Evolutionary conservation across 2,797 vertebrate genomes (phyloP).

Genomic region (Orientallactaga sibirica): DNA sequence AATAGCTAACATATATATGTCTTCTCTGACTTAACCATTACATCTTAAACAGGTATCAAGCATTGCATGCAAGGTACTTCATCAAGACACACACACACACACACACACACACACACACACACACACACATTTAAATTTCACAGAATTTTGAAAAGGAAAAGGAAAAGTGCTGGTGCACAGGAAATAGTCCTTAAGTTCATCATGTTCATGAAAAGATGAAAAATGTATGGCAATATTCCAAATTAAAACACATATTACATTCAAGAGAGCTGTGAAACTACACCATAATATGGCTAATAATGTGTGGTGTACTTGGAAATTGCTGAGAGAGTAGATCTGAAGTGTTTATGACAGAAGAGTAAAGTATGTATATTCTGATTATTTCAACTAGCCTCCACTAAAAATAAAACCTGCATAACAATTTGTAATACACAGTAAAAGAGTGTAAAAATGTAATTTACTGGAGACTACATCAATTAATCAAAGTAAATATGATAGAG

Average conservation of each 20-base stretch:
- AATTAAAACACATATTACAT: neutral
- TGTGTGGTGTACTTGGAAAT: neutral
- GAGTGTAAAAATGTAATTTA: too few species aligned
- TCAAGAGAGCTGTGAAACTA: neutral
- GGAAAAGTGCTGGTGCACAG: neutral
- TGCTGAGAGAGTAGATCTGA: neutral
- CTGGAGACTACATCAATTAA: neutral
- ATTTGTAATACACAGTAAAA: neutral
- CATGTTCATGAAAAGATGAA: neutral
- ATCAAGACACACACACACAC: too few species aligned
- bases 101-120: too few species aligned
- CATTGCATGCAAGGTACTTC: neutral
- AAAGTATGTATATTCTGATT: neutral
- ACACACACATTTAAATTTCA: neutral
- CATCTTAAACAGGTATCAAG: too few species aligned
- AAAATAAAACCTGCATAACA: neutral
- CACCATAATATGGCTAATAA: neutral
- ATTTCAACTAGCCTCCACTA: neutral
- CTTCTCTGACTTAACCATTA: neutral
- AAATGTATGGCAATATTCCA: neutral
- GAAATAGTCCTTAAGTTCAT: neutral
- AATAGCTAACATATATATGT: neutral
- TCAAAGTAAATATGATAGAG: constrained; percentile 6
- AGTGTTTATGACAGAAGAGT: neutral
- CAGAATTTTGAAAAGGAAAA: neutral